phyloP scores from a whole-genome alignment of 2,113 vertebrate genomes.

The Uropsilus gracilis region DNA sequence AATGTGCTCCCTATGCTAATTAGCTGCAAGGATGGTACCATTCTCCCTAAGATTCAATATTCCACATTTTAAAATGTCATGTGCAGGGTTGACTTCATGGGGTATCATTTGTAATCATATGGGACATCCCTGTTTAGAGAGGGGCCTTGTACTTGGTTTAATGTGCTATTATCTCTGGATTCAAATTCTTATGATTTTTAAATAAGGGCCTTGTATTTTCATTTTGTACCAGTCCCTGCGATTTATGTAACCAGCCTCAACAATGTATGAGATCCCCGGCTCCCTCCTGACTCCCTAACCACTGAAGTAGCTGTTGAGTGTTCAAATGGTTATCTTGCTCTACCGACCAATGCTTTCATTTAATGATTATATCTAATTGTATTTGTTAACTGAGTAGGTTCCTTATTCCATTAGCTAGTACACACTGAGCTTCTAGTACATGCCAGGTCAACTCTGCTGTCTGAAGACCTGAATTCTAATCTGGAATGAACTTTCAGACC shows the following conservation, averaged over 20 bases:
- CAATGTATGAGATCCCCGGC: neutral
- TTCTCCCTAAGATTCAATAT: neutral
- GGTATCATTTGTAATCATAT: accelerated
- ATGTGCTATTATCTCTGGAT: neutral
- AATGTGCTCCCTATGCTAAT: neutral
- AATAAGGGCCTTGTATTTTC: neutral
- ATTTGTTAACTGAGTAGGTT: neutral
- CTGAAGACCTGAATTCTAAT: neutral
- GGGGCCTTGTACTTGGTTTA: neutral
- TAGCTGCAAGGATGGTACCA: too few relatives aligned
- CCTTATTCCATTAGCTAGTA: neutral
- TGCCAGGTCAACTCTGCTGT: neutral
- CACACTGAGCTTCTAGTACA: neutral
- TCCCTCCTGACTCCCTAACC: too few relatives aligned
- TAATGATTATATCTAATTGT: neutral
- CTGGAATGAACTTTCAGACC: neutral
- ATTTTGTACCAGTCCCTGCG: neutral
- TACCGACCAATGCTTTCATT: neutral
- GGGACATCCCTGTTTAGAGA: neutral
- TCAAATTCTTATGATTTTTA: neutral
- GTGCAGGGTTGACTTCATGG: neutral
- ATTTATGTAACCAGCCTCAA: neutral
- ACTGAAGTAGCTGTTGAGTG: neutral
- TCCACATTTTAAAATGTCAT: neutral
- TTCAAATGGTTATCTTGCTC: neutral